These are phyloP conservation scores for Clunio marinus DNA, from an alignment of 2,888 invertebrate species.

Conservation along the genomic window DNA sequence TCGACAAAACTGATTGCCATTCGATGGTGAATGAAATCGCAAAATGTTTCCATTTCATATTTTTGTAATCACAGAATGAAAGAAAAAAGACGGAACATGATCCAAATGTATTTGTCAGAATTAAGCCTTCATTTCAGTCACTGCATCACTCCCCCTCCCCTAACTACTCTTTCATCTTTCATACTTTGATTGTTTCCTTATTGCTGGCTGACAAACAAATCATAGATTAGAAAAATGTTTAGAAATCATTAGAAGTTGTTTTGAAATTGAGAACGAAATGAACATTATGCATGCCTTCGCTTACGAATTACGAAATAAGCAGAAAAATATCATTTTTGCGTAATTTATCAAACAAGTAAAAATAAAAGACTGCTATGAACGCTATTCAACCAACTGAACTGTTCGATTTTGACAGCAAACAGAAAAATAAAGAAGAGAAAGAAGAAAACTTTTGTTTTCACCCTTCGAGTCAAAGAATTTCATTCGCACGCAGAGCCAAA, in stretches of 20 bases:
- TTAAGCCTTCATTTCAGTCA: conserved; percentile 17
- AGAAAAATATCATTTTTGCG: conserved; percentile 11
- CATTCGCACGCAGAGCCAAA: too few relatives aligned
- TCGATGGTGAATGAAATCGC: not conserved
- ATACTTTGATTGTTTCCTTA: not conserved
- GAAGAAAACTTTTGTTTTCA: too few relatives aligned
- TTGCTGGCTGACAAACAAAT: not conserved
- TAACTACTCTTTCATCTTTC: too few relatives aligned
- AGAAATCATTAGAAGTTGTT: not conserved
- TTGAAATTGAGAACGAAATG: not conserved
- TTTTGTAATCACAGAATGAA: not conserved
- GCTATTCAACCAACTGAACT: not conserved
- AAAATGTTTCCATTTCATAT: not conserved
- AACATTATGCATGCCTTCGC: too few relatives aligned
- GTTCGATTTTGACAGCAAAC: conserved; percentile 11
- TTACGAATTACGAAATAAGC: not conserved
- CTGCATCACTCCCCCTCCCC: not conserved
- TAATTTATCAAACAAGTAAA: conserved; percentile 2
- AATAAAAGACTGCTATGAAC: not conserved
- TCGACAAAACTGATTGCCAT: not conserved
- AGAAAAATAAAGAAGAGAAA: too few relatives aligned
- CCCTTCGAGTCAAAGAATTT: too few relatives aligned
- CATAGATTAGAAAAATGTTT: conserved; percentile 7
- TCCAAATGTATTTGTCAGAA: conserved; percentile 14
- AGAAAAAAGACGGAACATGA: not conserved